Evolutionary conservation across 2,797 vertebrate species (phyloP), one percentile per base, ranked within the genome.

Genomic region (Clarias fuscus): DNA sequence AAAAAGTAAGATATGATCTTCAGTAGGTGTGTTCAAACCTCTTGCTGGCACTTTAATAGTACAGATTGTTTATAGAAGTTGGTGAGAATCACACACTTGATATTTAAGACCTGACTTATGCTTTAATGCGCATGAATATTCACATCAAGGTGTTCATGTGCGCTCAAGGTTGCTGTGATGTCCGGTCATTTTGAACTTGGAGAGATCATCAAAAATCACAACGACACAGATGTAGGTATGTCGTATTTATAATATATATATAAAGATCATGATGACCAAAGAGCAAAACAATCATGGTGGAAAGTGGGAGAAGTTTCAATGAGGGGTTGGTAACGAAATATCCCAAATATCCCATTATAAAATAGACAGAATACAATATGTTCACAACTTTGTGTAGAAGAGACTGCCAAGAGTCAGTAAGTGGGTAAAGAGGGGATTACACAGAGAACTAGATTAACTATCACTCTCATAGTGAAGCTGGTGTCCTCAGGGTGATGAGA

Each of bases 141-240:
- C 33, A 59, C 8, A 61, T 78, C 5, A 4, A 10, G 56, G 20
- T 85, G 80, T 58, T 43, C 15, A 20, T 48, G 8, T 48, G 8
- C 10, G 8, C 43, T 48, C 43, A 48, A 48, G 43, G 92, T 98
- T 27, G 97, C 97, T 5, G 96, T 98, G 84, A 96, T 98, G 89
- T 96, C 97, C 79, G 97, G 97, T 79, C 95, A 98, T 91, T 98
- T 98, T 92, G 97, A 98, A 91, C 95, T 98, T 0, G 97, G 96
- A 85, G 97, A 98, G 91, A 93, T 98, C 90, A 96, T 98, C 90
- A 97, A 97, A 91, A 98, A 96, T 91, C 97, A 98, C 88, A 95
- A 95, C 81, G 96, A 97, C 68, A 88, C 95, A 77, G 97, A 98
- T 86, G 84, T 97, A 87, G 97, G 97, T 98, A 91, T 94, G 96